Percentiles rank a stretch among this genome's conserved stretches.
These are phyloP conservation scores for Eupithecia inturbata DNA, from an alignment of 2,888 invertebrate genomes.

Conservation along the genomic window DNA sequence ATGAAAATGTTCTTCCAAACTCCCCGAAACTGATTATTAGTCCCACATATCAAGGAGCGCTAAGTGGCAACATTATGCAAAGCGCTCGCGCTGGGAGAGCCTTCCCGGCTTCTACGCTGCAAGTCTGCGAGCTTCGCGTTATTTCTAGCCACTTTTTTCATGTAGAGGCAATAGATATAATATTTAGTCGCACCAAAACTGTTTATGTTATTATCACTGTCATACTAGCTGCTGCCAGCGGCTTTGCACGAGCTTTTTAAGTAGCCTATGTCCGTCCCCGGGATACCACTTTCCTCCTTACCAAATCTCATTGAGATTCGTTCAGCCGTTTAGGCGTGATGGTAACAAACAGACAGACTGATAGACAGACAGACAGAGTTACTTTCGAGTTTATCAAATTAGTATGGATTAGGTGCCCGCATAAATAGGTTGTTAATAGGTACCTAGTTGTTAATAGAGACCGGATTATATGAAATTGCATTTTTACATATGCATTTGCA, in stretches of 20 bases:
- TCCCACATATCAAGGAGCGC: conserved; percentile 56
- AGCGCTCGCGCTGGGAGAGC: conserved; percentile 40
- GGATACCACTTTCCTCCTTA: too few species aligned
- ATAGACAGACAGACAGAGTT: too few species aligned
- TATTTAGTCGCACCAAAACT: not conserved
- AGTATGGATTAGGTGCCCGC: not conserved
- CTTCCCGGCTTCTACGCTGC: not conserved
- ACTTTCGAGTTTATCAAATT: too few species aligned
- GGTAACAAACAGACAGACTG: too few species aligned
- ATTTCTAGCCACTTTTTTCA: not conserved
- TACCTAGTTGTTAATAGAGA: too few species aligned
- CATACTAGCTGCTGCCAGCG: too few species aligned
- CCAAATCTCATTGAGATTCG: too few species aligned
- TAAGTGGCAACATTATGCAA: conserved; percentile 71
- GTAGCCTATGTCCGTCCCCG: too few species aligned
- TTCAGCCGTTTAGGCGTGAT: too few species aligned
- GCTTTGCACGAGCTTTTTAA: too few species aligned
- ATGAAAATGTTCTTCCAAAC: conserved; percentile 35
- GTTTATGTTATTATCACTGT: not conserved
- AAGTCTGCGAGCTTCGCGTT: not conserved
- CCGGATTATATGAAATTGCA: too few species aligned
- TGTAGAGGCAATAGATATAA: not conserved
- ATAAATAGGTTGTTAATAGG: not conserved
- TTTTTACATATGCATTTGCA: too few species aligned
- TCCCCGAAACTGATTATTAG: conserved; percentile 53